Conservation (phyloP, 2,113 vertebrate genomes). For the Dasyurus viverrinus region DNA sequence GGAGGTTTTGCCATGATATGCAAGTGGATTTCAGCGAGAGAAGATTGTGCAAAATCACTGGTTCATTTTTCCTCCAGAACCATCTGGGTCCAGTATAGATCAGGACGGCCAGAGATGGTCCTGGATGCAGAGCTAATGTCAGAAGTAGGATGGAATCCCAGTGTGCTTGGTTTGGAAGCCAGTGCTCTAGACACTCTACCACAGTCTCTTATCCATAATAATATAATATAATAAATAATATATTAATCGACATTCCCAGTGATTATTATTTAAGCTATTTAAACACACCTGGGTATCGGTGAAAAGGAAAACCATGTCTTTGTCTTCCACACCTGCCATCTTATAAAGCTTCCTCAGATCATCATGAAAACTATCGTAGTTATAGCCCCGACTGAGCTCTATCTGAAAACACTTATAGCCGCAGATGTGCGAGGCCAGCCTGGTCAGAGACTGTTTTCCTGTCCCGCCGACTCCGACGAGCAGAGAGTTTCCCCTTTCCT, state of each 20-base stretch:
- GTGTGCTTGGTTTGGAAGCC: not conserved
- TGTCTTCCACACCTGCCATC: slow-evolving; percentile 90
- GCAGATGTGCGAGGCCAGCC: slow-evolving; percentile 90
- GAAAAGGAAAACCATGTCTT: slow-evolving; percentile 92
- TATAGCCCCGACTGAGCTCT: slow-evolving; percentile 91
- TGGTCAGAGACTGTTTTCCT: slow-evolving; percentile 91
- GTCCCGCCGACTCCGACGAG: slow-evolving; percentile 93
- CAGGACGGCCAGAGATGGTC: too few relatives aligned
- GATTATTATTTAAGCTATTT: not conserved
- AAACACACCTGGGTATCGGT: slow-evolving; percentile 90
- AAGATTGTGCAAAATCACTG: too few relatives aligned
- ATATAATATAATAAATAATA: not conserved
- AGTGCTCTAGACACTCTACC: not conserved
- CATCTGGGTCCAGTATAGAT: too few relatives aligned
- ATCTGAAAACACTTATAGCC: slow-evolving; percentile 91
- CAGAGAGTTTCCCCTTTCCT: slow-evolving; percentile 91
- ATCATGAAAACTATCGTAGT: slow-evolving; percentile 90
- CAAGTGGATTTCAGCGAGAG: too few relatives aligned
- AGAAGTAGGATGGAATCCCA: not conserved
- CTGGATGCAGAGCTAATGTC: not conserved
- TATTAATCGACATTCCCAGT: not conserved
- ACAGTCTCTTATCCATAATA: not conserved
- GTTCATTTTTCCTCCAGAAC: too few relatives aligned
- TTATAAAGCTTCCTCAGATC: slow-evolving; percentile 90
- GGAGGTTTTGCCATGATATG: too few relatives aligned